Evolutionary conservation across 2,888 invertebrate species (phyloP), one percentile per base, ranked within the genome.

Genomic region (Hemithea aestivaria): DNA sequence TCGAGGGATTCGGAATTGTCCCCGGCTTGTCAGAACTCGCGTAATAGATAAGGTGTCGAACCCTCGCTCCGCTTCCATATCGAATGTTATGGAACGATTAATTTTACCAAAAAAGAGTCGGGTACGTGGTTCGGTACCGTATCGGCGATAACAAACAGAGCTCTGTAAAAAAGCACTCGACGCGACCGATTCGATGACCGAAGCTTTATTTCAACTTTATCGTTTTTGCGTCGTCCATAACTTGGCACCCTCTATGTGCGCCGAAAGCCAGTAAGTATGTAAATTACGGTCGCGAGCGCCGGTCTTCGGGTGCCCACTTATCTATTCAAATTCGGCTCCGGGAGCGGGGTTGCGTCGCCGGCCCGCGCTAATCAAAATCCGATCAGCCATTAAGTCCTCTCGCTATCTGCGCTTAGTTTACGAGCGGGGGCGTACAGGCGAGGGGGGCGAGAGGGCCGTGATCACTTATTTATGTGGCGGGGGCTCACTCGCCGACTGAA

Each of bases 351-450:
- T 73, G 80, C 80, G 77, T 80, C 80, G 81, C 80, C 77, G 82
- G 82, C 77, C 85, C 74, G 69, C 80, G 87, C 83, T 87, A 84
- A 85, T 87, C 85, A 85, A 85, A 87, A 85, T 83, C 85, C 85
- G 85, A 87, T 87, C 85, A 85, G 85, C 85, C 84, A 87, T 87
- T 87, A 87, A 82, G 84, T 83, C 80, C 81, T 83, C 78, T 76
- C 77, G 83, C 83, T 85, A 85, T 87, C 84, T 83, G 73, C 69
- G 80, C 83, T 82, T 79, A 81, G 84, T 84, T 85, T 84, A 87
- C 85, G 85, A 84, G 80, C 75, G 74, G 64, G 67, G 53, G 56
- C 51, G 51, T 51, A 53, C 59, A 50, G 63, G 45, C 54, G 51
- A 50, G 61, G 62, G 62, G 62, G 51, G 49, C 48, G 59, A 59